A percentile compares a stretch with the other conserved stretches of the same genome.
Evolutionary conservation across 1,140 invertebrate species (phyloP).

Genomic region (Pararge aegeria): DNA sequence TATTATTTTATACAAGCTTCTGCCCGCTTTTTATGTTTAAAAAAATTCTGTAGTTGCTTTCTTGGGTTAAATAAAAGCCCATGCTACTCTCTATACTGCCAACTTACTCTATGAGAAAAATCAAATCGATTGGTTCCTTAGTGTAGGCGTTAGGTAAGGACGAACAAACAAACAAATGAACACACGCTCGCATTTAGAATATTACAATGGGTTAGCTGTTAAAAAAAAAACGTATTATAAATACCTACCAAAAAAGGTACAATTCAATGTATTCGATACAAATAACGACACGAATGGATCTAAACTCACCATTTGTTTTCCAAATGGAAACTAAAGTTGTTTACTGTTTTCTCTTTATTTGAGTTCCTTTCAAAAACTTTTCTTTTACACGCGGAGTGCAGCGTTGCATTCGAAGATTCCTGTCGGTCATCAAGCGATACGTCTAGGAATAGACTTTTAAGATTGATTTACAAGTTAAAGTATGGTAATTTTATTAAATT

Average conservation of each 20-base stretch:
- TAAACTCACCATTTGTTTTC: slow-evolving; percentile 11
- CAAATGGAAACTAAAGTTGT: slow-evolving; percentile 13
- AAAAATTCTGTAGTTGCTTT: too few species aligned
- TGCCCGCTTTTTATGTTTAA: too few species aligned
- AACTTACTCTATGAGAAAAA: too few species aligned
- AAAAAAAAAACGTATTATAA: not conserved
- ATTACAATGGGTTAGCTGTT: too few species aligned
- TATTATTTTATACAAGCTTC: too few species aligned
- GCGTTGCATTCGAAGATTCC: slow-evolving; percentile 12
- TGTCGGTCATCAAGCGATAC: not conserved
- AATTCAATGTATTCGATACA: not conserved
- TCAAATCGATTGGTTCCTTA: too few species aligned
- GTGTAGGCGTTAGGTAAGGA: too few species aligned
- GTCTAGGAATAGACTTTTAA: not conserved
- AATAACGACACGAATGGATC: slow-evolving; percentile 1
- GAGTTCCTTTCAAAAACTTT: slow-evolving; percentile 10
- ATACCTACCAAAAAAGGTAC: not conserved
- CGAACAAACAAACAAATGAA: too few species aligned
- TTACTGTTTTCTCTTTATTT: slow-evolving; percentile 12
- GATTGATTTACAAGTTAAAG: not conserved
- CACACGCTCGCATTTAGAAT: too few species aligned
- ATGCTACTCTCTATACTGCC: too few species aligned
- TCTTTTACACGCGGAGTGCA: slow-evolving; percentile 8
- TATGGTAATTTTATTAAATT: too few species aligned
- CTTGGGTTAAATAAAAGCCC: too few species aligned